These are phyloP conservation scores for Branchellion lobata DNA, from an alignment of 2,888 invertebrate species.

Conservation along the genomic window DNA sequence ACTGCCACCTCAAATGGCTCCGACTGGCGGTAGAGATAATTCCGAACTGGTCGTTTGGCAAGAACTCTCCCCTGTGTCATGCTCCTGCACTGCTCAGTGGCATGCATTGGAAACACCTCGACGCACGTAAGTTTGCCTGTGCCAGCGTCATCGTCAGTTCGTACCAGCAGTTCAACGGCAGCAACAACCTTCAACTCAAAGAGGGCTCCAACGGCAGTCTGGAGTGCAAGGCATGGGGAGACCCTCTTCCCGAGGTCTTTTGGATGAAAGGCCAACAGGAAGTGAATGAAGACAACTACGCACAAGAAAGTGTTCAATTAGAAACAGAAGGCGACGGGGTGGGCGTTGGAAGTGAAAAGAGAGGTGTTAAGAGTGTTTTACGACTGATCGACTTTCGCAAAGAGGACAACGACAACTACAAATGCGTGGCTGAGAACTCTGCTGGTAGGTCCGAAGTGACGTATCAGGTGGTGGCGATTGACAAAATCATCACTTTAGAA, in stretches of 20 bases:
- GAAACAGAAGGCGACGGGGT: not conserved
- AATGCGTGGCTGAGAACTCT: constrained; percentile 49
- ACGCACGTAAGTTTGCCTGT: constrained; percentile 51
- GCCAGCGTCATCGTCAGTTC: constrained; percentile 48
- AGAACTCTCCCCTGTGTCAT: constrained; percentile 50
- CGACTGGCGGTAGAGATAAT: constrained; percentile 44
- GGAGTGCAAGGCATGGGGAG: constrained; percentile 49
- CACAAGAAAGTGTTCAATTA: not conserved
- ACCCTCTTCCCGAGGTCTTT: constrained; percentile 48
- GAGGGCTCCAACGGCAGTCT: constrained; percentile 49
- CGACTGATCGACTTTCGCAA: constrained; percentile 16
- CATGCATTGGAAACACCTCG: constrained; percentile 50
- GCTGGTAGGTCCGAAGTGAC: constrained; percentile 51
- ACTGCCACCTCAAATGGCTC: constrained; percentile 52
- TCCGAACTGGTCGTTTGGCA: constrained; percentile 52
- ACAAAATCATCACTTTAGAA: not conserved
- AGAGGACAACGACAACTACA: constrained; percentile 48
- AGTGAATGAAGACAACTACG: not conserved
- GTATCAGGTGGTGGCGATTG: constrained; percentile 48
- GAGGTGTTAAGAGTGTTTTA: constrained; percentile 15
- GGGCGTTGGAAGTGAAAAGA: not conserved
- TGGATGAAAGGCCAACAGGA: constrained; percentile 47
- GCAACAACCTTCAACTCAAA: constrained; percentile 39
- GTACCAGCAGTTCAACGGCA: not conserved
- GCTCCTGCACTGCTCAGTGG: constrained; percentile 48